phyloP scores from a whole-genome alignment of 2,797 vertebrate species.

The Adelosebastes latens region DNA sequence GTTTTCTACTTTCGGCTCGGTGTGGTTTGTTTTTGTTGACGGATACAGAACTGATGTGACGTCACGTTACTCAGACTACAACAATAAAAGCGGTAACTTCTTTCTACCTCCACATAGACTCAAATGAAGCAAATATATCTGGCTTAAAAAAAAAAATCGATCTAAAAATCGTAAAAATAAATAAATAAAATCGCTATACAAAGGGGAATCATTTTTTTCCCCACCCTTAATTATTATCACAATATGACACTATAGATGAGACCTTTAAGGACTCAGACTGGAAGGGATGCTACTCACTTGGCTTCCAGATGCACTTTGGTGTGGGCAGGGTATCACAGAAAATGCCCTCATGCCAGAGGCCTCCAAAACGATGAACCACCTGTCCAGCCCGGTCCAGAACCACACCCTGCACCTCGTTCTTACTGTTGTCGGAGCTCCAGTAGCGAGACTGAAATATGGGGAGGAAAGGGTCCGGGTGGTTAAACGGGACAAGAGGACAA shows the following conservation, averaged over 20 bases:
- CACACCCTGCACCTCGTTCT: slow-evolving; percentile 91
- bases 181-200: too few relatives aligned
- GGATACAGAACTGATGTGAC: too few relatives aligned
- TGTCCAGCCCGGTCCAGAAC: slow-evolving; percentile 87
- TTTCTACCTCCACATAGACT: too few relatives aligned
- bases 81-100: too few relatives aligned
- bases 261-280: too few relatives aligned
- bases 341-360: slow-evolving; percentile 93
- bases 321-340: slow-evolving; percentile 85
- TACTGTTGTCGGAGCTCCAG: slow-evolving; percentile 84
- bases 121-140: too few relatives aligned
- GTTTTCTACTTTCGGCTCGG: too few relatives aligned
- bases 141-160: too few relatives aligned
- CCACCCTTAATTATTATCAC: background rate
- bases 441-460: slow-evolving; percentile 85
- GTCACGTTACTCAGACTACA: too few relatives aligned
- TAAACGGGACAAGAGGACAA: background rate
- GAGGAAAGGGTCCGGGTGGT: background rate
- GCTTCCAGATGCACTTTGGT: slow-evolving; percentile 92
- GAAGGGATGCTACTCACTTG: slow-evolving; percentile 81
- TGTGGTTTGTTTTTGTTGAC: too few relatives aligned
- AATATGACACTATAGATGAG: background rate
- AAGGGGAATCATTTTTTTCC: too few relatives aligned
- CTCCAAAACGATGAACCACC: slow-evolving; percentile 90
- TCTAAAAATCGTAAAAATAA: too few relatives aligned